phyloP scores from a whole-genome alignment of 2,113 vertebrate species.

The Etia nguti region DNA sequence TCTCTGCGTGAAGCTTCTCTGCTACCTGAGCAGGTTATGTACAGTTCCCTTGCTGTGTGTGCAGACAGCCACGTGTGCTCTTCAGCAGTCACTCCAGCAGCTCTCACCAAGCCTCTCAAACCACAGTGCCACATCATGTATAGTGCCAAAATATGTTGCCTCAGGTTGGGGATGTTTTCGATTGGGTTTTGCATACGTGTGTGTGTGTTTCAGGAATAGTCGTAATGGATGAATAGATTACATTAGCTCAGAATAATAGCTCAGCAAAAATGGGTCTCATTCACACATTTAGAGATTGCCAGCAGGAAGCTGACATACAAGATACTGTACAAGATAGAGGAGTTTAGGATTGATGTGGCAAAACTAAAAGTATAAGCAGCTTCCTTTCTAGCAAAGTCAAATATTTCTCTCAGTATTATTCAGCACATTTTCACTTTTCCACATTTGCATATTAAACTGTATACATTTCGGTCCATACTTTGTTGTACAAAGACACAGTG shows the following conservation, averaged over 20 bases:
- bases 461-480: neutral
- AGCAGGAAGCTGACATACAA: neutral
- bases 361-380: neutral
- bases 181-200: rapidly evolving
- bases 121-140: neutral
- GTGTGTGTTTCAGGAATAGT: neutral
- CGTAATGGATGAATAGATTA: neutral
- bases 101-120: neutral
- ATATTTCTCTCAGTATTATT: neutral
- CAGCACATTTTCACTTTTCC: neutral
- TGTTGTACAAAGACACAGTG: neutral
- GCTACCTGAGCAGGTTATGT: conserved; percentile 27
- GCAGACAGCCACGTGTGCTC: neutral
- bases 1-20: neutral
- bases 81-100: neutral
- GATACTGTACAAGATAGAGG: too few relatives aligned
- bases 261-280: neutral
- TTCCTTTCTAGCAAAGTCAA: neutral
- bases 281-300: neutral
- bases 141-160: neutral
- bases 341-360: neutral
- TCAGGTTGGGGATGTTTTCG: neutral
- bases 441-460: neutral
- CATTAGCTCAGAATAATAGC: neutral
- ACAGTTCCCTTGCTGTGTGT: neutral